These are phyloP conservation scores for Eulemur rufifrons DNA, from an alignment of 2,113 vertebrate genomes.

Conservation along the genomic window DNA sequence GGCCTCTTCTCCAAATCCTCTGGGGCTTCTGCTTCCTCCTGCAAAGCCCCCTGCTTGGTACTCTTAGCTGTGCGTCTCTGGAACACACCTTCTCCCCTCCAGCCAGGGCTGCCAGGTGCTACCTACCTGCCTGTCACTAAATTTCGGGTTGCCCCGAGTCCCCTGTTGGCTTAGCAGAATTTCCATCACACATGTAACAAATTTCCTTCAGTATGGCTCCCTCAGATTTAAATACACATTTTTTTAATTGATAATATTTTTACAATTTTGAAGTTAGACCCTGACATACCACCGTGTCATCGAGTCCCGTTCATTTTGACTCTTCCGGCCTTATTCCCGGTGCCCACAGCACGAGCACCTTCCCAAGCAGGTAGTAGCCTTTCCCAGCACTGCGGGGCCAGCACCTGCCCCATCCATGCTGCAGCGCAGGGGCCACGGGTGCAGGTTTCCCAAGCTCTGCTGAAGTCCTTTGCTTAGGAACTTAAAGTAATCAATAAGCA, in stretches of 20 bases:
- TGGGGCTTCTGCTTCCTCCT: neutral
- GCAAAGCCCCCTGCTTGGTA: neutral
- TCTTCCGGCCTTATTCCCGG: neutral
- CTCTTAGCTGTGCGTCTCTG: neutral
- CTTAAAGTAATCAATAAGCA: neutral
- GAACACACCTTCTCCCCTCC: neutral
- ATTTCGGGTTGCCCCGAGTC: neutral
- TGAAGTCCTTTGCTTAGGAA: neutral
- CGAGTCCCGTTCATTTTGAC: neutral
- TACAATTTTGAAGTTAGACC: neutral
- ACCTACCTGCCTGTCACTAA: neutral
- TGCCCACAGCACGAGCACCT: neutral
- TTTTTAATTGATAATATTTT: neutral
- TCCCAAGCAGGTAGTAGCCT: neutral
- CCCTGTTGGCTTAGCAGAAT: neutral
- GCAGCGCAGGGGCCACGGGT: neutral
- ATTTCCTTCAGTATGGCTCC: neutral
- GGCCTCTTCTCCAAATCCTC: neutral
- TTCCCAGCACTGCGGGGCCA: neutral
- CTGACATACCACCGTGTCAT: neutral
- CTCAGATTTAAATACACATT: neutral
- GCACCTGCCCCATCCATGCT: no score
- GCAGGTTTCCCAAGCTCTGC: neutral
- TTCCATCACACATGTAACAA: neutral
- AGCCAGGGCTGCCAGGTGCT: neutral